phyloP scores from a whole-genome alignment of 2,797 vertebrate species.

The Sebastes hubbsi region DNA sequence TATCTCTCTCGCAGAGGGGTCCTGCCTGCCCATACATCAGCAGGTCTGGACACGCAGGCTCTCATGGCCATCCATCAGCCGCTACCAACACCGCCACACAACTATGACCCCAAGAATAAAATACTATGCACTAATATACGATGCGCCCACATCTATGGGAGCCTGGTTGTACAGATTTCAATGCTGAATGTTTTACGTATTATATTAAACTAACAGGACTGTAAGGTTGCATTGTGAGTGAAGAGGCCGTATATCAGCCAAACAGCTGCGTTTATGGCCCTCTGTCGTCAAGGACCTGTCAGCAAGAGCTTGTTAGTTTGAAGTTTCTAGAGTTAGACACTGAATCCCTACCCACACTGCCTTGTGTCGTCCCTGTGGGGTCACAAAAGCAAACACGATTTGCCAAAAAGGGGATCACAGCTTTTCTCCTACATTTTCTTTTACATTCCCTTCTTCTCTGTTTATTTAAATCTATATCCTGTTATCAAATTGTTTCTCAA shows the following conservation, averaged over 20 bases:
- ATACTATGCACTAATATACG: conserved; percentile 20
- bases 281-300: background rate
- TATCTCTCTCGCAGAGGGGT: conserved; percentile 85
- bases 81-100: conserved; percentile 47
- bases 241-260: background rate
- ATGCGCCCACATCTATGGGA: background rate
- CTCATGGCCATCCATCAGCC: conserved; percentile 75
- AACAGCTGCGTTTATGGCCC: background rate
- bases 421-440: background rate
- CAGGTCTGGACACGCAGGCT: conserved; percentile 71
- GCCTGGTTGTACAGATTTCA: background rate
- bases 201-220: background rate
- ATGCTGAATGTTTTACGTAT: background rate
- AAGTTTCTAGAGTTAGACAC: conserved; percentile 3
- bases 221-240: background rate
- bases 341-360: background rate
- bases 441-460: background rate
- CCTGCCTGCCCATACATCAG: conserved; percentile 84
- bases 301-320: background rate
- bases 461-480: background rate
- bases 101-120: conserved; percentile 52
- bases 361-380: background rate
- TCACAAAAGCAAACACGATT: background rate
- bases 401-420: background rate
- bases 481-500: background rate